Evolutionary conservation across 2,888 invertebrate species (phyloP).

Genomic region (Cynaeus angustus): DNA sequence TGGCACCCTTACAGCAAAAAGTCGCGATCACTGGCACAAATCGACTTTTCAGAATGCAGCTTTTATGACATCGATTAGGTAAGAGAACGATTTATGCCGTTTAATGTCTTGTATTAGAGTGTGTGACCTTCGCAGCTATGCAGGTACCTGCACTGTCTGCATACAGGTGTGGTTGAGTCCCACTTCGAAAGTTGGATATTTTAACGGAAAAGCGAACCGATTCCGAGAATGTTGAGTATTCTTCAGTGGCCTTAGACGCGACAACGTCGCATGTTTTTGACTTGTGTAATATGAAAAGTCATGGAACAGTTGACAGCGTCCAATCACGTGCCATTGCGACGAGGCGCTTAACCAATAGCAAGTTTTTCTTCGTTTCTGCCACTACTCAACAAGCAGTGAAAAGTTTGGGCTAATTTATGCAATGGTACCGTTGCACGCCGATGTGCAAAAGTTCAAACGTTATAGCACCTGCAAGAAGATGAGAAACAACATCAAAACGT

Average conservation of each 20-base stretch:
- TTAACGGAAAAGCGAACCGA: slow-evolving; percentile 16
- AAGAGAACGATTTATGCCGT: slow-evolving; percentile 36
- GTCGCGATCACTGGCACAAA: slow-evolving; percentile 17
- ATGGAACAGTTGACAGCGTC: slow-evolving; percentile 40
- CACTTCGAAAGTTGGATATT: slow-evolving; percentile 21
- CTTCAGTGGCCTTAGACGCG: slow-evolving; percentile 9
- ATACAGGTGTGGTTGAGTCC: slow-evolving; percentile 30
- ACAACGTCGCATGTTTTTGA: slow-evolving; percentile 39
- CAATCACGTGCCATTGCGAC: slow-evolving; percentile 35
- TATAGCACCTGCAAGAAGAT: neutral
- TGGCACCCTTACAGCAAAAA: slow-evolving; percentile 6
- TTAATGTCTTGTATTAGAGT: slow-evolving; percentile 48
- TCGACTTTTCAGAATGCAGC: slow-evolving; percentile 21
- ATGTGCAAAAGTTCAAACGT: slow-evolving; percentile 23
- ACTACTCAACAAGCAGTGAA: slow-evolving; percentile 2
- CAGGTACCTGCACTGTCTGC: slow-evolving; percentile 60
- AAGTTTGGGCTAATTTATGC: slow-evolving; percentile 31
- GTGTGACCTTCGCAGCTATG: slow-evolving; percentile 61
- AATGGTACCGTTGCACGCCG: slow-evolving; percentile 30
- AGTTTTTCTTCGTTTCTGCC: slow-evolving; percentile 21
- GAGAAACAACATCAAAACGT: neutral
- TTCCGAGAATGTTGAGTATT: slow-evolving; percentile 26
- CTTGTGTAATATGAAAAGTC: slow-evolving; percentile 44
- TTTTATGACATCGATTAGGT: slow-evolving; percentile 51
- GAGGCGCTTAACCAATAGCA: slow-evolving; percentile 35